Evolutionary conservation across 2,797 vertebrate genomes (phyloP).

Genomic region (Nasua narica): DNA sequence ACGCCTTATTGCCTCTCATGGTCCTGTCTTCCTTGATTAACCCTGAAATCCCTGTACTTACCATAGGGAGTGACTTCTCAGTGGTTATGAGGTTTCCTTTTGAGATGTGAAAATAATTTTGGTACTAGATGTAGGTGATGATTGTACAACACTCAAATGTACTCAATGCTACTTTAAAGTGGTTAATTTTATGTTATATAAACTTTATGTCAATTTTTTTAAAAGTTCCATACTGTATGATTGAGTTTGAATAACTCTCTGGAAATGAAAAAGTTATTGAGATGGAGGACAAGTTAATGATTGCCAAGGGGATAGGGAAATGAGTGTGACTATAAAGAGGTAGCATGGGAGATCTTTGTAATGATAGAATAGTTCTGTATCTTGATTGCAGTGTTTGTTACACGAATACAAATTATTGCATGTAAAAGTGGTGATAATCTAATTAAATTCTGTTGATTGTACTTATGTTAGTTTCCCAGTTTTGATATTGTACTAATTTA

Average conservation of each 20-base stretch:
- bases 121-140: neutral
- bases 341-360: neutral
- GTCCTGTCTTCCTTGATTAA: neutral
- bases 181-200: neutral
- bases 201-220: neutral
- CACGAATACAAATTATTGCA: neutral
- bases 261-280: neutral
- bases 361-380: neutral
- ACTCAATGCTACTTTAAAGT: neutral
- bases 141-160: neutral
- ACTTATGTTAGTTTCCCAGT: neutral
- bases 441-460: neutral
- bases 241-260: neutral
- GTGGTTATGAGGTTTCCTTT: neutral
- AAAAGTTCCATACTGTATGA: neutral
- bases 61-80: neutral
- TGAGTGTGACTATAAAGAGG: neutral
- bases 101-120: neutral
- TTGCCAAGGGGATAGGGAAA: neutral
- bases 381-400: neutral
- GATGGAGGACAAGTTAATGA: neutral
- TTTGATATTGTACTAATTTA: neutral
- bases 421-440: neutral
- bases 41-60: neutral
- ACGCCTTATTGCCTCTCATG: neutral